Percentiles rank a stretch among this genome's conserved stretches.
These are phyloP conservation scores for Scarus forsteni DNA, from an alignment of 2,797 vertebrate genomes.

Conservation along the genomic window DNA sequence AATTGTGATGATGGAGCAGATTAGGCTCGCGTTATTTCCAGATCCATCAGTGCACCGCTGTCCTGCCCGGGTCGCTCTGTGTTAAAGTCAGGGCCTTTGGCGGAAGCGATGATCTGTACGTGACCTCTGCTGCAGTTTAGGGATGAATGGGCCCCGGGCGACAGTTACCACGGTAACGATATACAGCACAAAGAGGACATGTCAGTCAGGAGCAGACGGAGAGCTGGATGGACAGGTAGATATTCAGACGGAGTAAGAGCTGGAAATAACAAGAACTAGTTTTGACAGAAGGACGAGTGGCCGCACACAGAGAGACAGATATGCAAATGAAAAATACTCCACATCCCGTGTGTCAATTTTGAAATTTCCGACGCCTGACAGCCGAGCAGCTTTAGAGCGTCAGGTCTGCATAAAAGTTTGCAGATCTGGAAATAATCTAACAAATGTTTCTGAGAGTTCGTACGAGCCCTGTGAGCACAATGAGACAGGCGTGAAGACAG, in stretches of 20 bases:
- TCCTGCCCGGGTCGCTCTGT: constrained; percentile 61
- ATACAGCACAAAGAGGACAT: constrained; percentile 56
- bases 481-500: constrained; percentile 42
- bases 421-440: constrained; percentile 48
- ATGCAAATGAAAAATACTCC: constrained; percentile 29
- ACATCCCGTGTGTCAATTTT: constrained; percentile 22
- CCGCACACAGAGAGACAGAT: constrained; percentile 20
- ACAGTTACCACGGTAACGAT: constrained; percentile 71
- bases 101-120: constrained; percentile 69
- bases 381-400: constrained; percentile 35
- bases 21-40: constrained; percentile 47
- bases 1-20: constrained; percentile 38
- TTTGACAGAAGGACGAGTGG: constrained; percentile 61
- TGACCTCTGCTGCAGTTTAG: constrained; percentile 74
- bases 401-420: constrained; percentile 39
- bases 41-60: constrained; percentile 42
- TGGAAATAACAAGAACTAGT: constrained; percentile 34
- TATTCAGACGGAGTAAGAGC: constrained; percentile 38
- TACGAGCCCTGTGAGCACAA: constrained; percentile 36
- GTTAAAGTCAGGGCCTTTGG: constrained; percentile 69
- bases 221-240: constrained; percentile 57
- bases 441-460: constrained; percentile 39
- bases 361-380: constrained; percentile 23
- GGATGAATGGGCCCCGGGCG: constrained; percentile 64
- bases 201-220: constrained; percentile 54